Percentiles rank a stretch among this genome's conserved stretches.
Evolutionary conservation across 2,113 vertebrate genomes (phyloP).

Genomic region (Myrmophylax atrothorax): DNA sequence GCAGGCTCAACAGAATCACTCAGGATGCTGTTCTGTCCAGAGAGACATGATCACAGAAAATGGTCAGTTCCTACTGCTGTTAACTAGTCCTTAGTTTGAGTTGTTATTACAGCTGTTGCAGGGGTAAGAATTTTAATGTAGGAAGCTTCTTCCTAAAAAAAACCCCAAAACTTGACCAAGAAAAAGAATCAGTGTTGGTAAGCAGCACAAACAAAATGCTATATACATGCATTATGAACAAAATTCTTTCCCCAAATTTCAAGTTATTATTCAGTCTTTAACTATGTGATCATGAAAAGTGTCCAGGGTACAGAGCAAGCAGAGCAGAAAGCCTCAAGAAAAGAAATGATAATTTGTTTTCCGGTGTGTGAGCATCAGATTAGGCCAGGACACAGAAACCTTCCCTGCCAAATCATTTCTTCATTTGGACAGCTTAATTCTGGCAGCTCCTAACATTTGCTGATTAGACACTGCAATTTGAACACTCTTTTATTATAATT

Average conservation of each 20-base stretch:
- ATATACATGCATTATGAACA: background rate
- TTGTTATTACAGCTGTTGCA: background rate
- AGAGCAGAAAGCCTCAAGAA: background rate
- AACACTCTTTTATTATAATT: background rate
- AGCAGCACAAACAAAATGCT: background rate
- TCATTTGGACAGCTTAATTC: background rate
- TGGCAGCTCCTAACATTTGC: background rate
- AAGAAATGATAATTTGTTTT: background rate
- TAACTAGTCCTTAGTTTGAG: background rate
- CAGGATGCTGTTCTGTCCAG: rapidly evolving
- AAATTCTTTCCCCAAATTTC: background rate
- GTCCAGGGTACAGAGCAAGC: background rate
- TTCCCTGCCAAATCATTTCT: background rate
- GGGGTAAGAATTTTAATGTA: background rate
- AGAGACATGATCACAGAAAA: background rate
- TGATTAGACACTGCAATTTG: background rate
- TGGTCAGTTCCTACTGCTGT: background rate
- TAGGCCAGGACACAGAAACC: background rate
- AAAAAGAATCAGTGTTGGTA: background rate
- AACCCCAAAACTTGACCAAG: too few species aligned
- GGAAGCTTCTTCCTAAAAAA: background rate
- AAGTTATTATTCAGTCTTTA: background rate
- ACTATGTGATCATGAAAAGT: background rate
- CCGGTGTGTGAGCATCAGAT: background rate
- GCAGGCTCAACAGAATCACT: rapidly evolving